Evolutionary conservation across 2,113 vertebrate genomes (phyloP), one percentile per base, ranked within the genome.

Genomic region (Oxyruncus cristatus): DNA sequence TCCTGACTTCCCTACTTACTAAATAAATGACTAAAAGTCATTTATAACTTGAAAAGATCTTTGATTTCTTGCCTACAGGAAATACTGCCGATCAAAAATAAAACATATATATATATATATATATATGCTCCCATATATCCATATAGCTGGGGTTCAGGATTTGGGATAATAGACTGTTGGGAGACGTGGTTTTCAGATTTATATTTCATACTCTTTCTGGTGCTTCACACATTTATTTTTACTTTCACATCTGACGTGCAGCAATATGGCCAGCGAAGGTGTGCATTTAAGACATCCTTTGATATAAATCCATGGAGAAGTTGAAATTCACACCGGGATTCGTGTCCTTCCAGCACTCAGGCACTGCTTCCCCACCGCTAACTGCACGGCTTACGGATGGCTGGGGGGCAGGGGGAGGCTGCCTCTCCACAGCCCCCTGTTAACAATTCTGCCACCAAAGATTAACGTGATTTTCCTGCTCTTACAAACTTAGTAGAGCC

Each of bases 151-250:
- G 70, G 52, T 74, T 72, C 76, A 81, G 65, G 44, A 82, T 75
- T 93, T 75, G 15, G 62, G 70, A 41, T 63, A 90, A 92, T 4
- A 84, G 70, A 37, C 49, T 33, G 53, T 70, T 70, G 68, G 81
- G 55, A 96, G 49, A 89, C 75, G 26, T 35, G 50, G 67, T 62
- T 95, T 96, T 96, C 92, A 96, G 90, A 97, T 96, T 95, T 94
- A 89, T 86, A 96, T 95, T 93, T 75, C 86, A 74, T 66, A 73
- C 85, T 92, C 92, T 95, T 88, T 46, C 96, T 95, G 92, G 90
- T 87, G 93, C 90, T 97, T 98, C 97, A 97, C 97, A 98, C 92
- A 1, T 98, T 98, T 97, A 98, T 98, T 98, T 98, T 98, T 97
- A 96, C 92, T 97, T 94, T 97, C 97, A 98, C 97, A 97, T 98